These are phyloP conservation scores for Lophotriccus pileatus DNA, from an alignment of 2,797 vertebrate genomes.

Conservation along the genomic window DNA sequence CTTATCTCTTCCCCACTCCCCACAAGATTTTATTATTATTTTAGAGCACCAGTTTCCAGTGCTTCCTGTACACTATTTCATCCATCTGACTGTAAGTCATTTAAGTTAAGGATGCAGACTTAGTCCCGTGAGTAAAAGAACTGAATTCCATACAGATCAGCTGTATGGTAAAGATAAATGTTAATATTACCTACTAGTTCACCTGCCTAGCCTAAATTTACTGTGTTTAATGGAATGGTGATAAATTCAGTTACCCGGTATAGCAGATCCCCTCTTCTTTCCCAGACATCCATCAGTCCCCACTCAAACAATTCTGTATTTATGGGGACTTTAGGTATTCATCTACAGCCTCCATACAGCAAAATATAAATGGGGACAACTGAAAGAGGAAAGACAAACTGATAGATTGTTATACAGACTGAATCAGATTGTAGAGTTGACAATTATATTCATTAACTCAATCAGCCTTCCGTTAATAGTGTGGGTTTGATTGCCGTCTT, in stretches of 20 bases:
- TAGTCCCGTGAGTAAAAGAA: background rate
- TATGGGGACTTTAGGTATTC: background rate
- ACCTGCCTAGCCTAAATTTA: background rate
- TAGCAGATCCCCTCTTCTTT: background rate
- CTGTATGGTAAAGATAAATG: background rate
- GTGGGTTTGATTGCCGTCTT: conserved; percentile 71
- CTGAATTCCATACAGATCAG: background rate
- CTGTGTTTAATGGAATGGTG: background rate
- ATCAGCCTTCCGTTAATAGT: conserved; percentile 62
- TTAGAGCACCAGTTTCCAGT: background rate
- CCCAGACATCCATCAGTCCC: background rate
- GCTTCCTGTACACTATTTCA: background rate
- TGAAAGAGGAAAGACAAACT: conserved; percentile 45
- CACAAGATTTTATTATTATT: background rate
- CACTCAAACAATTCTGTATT: background rate
- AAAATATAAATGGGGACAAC: conserved; percentile 27
- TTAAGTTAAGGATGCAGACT: background rate
- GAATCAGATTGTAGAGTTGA: conserved; percentile 51
- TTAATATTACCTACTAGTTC: background rate
- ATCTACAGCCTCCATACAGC: background rate
- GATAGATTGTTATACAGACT: conserved; percentile 40
- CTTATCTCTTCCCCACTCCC: background rate
- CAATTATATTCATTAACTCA: conserved; percentile 72
- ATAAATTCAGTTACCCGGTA: background rate
- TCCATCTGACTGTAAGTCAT: background rate